phyloP scores from a whole-genome alignment of 2,113 vertebrate species.

The Pelusios castaneus region DNA sequence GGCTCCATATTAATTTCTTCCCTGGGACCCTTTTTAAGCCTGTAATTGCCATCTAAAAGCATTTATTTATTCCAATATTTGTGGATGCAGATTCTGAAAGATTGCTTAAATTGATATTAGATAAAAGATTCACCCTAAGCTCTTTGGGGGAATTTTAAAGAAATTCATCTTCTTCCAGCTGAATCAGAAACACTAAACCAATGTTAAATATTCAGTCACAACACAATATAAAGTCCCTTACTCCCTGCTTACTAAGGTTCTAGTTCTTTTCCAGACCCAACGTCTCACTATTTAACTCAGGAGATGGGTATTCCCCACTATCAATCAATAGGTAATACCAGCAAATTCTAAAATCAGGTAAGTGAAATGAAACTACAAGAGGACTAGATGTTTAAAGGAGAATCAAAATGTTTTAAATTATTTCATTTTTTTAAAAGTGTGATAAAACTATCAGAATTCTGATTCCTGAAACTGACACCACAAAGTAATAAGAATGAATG shows the following conservation, averaged over 20 bases:
- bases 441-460: neutral
- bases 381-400: neutral
- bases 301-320: neutral
- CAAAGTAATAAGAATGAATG: too few relatives aligned
- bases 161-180: conserved; percentile 58
- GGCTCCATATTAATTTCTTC: neutral
- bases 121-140: conserved; percentile 33
- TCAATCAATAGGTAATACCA: neutral
- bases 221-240: conserved; percentile 5
- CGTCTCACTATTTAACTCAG: neutral
- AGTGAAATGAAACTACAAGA: neutral
- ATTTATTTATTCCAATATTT: conserved; percentile 54
- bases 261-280: neutral
- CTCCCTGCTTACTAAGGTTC: neutral
- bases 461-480: too few relatives aligned
- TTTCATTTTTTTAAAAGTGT: neutral
- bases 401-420: neutral
- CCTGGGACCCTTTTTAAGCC: neutral
- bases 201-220: conserved; percentile 33
- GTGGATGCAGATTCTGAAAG: conserved; percentile 52
- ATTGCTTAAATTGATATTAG: conserved; percentile 53
- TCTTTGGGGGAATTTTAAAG: conserved; percentile 40
- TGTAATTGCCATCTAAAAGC: conserved; percentile 46
- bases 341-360: neutral
- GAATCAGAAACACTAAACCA: conserved; percentile 33